These are phyloP conservation scores for Stichodactyla mertensii DNA, from an alignment of 64 coral and sea anemone species.

Conservation along the genomic window DNA sequence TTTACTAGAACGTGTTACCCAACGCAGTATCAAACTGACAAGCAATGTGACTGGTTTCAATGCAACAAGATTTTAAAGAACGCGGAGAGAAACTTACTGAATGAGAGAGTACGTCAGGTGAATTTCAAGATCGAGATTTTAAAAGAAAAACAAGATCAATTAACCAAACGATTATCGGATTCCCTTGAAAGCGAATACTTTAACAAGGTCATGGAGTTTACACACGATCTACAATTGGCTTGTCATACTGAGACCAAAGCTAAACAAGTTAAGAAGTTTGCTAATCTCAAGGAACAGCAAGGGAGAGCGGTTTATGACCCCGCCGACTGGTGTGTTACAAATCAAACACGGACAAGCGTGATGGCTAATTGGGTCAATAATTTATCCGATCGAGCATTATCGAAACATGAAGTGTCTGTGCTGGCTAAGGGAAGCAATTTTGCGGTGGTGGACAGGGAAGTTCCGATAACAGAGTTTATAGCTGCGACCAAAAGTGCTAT, in stretches of 20 bases:
- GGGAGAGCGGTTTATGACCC: background rate
- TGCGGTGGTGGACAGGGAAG: background rate
- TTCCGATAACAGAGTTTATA: constrained; percentile 21
- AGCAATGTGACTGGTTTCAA: constrained; percentile 15
- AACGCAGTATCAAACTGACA: constrained; percentile 3
- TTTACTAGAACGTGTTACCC: background rate
- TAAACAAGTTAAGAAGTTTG: background rate
- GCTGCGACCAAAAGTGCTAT: background rate
- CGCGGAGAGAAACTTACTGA: constrained; percentile 30
- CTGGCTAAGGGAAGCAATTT: constrained; percentile 19
- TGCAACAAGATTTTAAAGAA: constrained; percentile 25
- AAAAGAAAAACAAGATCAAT: constrained; percentile 10
- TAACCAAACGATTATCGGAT: constrained; percentile 4
- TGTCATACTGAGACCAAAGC: constrained; percentile 14
- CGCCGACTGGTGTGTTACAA: too few species aligned
- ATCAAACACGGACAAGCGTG: background rate
- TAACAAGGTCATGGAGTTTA: background rate
- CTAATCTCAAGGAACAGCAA: background rate
- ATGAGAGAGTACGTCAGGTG: constrained; percentile 29
- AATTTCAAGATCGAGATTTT: constrained; percentile 11
- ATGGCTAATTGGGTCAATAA: background rate
- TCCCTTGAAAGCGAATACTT: background rate
- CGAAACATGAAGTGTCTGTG: background rate
- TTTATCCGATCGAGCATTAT: background rate
- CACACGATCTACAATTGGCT: background rate